Conservation (phyloP, 2,113 vertebrate genomes). For the Choloepus hoffmanni region DNA sequence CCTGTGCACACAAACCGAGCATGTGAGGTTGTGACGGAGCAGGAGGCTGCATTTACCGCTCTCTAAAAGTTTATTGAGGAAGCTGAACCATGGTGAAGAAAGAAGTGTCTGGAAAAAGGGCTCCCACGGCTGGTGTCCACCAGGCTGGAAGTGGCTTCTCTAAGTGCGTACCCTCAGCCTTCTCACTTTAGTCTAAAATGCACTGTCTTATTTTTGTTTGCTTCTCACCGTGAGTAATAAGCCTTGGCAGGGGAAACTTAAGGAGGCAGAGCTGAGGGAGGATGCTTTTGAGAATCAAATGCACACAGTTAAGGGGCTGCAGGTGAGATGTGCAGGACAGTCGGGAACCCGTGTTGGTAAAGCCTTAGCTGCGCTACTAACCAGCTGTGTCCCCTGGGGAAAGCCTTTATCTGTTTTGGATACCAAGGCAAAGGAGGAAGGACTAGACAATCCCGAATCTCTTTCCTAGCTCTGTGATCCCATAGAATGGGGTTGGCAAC, state of each 20-base stretch:
- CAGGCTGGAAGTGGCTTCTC: neutral
- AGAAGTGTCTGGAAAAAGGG: neutral
- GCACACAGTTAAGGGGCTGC: too few species aligned
- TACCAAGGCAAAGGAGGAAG: neutral
- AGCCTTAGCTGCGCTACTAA: neutral
- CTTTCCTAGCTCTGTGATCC: neutral
- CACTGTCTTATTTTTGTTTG: neutral
- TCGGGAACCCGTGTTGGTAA: fast-evolving
- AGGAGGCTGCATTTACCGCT: neutral
- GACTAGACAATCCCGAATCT: neutral
- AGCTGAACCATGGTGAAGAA: neutral
- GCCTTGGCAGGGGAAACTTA: neutral
- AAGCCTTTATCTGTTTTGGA: neutral
- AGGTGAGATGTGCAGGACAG: neutral
- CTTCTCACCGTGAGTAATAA: neutral
- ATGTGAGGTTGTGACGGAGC: neutral
- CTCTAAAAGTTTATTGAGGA: neutral
- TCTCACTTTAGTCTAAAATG: neutral
- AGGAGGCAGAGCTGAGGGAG: neutral
- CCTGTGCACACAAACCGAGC: neutral
- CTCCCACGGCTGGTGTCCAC: neutral
- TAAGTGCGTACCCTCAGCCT: neutral
- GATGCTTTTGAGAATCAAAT: neutral
- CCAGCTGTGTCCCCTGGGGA: neutral
- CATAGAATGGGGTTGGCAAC: neutral